Percentiles rank a stretch among this genome's conserved stretches.
These are phyloP conservation scores for Harpalus rufipes DNA, from an alignment of 2,888 invertebrate species.

Conservation along the genomic window DNA sequence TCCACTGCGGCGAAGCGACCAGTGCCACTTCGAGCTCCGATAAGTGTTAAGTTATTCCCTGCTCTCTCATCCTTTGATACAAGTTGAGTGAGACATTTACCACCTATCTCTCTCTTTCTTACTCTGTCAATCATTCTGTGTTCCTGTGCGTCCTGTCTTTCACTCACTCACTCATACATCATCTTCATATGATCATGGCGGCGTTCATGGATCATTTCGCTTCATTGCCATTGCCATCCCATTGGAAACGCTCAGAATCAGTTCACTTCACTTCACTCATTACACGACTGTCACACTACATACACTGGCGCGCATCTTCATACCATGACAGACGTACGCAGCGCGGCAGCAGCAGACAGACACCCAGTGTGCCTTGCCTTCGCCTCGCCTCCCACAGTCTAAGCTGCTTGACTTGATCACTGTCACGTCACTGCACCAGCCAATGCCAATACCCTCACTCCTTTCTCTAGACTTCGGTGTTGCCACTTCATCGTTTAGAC, in stretches of 20 bases:
- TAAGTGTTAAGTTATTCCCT: constrained; percentile 44
- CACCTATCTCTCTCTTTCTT: constrained; percentile 60
- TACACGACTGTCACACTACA: constrained; percentile 34
- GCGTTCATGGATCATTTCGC: constrained; percentile 9
- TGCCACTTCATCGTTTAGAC: constrained; percentile 12
- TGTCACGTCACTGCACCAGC: constrained; percentile 29
- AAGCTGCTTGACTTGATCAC: constrained; percentile 20
- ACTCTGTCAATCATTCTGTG: constrained; percentile 56
- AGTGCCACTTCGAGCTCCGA: constrained; percentile 32
- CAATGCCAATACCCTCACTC: constrained; percentile 28
- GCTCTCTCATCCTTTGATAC: constrained; percentile 60
- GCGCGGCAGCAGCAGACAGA: constrained; percentile 63
- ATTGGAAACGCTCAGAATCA: constrained; percentile 44
- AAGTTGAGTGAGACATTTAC: constrained; percentile 70
- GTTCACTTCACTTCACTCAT: constrained; percentile 1
- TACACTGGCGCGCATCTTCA: constrained; percentile 56
- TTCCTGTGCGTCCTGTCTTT: constrained; percentile 67
- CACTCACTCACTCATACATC: constrained; percentile 50
- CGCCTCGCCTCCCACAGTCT: not conserved
- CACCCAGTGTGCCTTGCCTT: constrained; percentile 38
- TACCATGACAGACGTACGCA: constrained; percentile 64
- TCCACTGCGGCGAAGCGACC: constrained; percentile 35
- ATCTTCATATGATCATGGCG: constrained; percentile 38
- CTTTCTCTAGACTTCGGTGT: constrained; percentile 34
- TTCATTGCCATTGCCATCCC: constrained; percentile 17